These are phyloP conservation scores for Ardeotis arabs DNA, from an alignment of 2,113 vertebrate species.

Conservation along the genomic window DNA sequence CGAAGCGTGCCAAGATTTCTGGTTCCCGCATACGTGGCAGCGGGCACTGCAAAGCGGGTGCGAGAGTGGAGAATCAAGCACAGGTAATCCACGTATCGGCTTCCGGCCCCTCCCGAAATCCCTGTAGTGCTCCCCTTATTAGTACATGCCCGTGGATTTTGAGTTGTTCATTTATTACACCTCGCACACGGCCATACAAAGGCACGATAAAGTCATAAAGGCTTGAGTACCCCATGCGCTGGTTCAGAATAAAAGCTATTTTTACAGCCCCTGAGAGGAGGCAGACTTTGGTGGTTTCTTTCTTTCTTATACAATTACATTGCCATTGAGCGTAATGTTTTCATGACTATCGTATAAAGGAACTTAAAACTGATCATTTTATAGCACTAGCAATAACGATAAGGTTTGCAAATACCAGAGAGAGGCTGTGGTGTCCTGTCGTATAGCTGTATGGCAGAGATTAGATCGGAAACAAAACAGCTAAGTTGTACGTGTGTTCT, in stretches of 20 bases:
- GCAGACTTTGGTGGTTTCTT: not conserved
- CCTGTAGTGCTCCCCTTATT: not conserved
- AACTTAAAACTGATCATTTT: slow-evolving; percentile 27
- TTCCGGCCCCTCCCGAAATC: not conserved
- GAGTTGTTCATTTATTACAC: not conserved
- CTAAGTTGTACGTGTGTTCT: not conserved
- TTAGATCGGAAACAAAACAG: not conserved
- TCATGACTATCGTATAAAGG: slow-evolving; percentile 4
- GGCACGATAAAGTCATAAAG: not conserved
- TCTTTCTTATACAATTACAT: not conserved
- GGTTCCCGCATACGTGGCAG: rapidly evolving
- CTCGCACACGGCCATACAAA: not conserved
- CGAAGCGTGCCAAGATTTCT: rapidly evolving
- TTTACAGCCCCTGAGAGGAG: not conserved
- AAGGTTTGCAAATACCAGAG: slow-evolving; percentile 35
- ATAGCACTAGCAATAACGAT: not conserved
- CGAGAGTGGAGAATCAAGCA: not conserved
- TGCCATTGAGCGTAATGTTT: not conserved
- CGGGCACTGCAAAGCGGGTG: not conserved
- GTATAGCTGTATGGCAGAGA: not conserved
- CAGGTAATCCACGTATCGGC: rapidly evolving
- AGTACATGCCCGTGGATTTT: not conserved
- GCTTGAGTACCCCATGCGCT: not conserved
- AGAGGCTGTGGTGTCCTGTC: not conserved
- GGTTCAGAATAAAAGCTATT: not conserved